These are phyloP conservation scores for Melospiza melodia DNA, from an alignment of 2,113 vertebrate species.

Conservation along the genomic window DNA sequence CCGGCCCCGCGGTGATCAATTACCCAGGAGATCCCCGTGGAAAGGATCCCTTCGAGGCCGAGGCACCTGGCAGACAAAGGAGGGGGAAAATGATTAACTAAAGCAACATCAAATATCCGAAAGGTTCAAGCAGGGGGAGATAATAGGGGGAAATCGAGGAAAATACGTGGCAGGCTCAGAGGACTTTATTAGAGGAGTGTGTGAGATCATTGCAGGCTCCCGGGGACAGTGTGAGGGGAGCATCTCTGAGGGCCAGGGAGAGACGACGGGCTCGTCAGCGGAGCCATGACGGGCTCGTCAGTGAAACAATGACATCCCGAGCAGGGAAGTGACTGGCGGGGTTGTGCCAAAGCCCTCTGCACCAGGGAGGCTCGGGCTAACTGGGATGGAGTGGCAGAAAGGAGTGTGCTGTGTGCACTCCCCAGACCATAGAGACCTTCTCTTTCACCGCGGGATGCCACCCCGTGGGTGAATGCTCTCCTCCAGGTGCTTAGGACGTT, in stretches of 20 bases:
- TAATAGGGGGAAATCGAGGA: conserved; percentile 71
- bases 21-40: conserved; percentile 70
- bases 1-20: conserved; percentile 61
- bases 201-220: conserved; percentile 64
- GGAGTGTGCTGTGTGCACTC: neutral
- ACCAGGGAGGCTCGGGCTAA: neutral
- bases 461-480: neutral
- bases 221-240: neutral
- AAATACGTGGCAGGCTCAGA: conserved; percentile 67
- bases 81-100: conserved; percentile 78
- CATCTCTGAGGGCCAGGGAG: neutral
- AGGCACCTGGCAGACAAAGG: conserved; percentile 80
- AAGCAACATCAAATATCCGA: conserved; percentile 78
- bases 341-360: neutral
- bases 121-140: conserved; percentile 76
- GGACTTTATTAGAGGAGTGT: conserved; percentile 66
- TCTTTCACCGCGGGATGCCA: neutral
- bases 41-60: conserved; percentile 72
- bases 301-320: neutral
- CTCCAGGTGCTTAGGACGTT: neutral
- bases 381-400: neutral
- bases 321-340: neutral
- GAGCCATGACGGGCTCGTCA: too few relatives aligned
- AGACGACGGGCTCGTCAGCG: neutral
- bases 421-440: fast-evolving